These are phyloP conservation scores for Pterocles gutturalis DNA, from an alignment of 2,113 vertebrate genomes.

Conservation along the genomic window DNA sequence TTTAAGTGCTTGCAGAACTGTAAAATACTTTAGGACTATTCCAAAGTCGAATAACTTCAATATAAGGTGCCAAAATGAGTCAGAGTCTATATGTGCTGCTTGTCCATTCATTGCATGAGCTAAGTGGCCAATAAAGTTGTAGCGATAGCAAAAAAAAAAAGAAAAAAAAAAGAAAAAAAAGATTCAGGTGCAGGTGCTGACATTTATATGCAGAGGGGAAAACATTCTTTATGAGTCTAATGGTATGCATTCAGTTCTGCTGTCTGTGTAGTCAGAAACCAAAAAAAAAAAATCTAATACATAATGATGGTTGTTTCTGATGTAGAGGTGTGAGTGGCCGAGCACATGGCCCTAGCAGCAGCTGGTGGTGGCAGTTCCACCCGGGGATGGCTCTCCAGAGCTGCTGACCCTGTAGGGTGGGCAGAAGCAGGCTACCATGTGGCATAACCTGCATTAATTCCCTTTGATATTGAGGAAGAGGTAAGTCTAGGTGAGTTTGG, in stretches of 20 bases:
- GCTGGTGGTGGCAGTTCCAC: neutral
- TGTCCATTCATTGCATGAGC: neutral
- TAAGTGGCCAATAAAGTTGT: neutral
- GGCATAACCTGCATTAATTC: neutral
- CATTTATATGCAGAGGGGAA: neutral
- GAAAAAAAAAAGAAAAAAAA: neutral
- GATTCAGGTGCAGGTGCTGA: neutral
- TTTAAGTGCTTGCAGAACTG: neutral
- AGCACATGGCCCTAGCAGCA: neutral
- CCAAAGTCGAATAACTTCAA: neutral
- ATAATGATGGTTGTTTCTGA: neutral
- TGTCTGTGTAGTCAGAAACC: neutral
- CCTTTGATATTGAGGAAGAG: neutral
- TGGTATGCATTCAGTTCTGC: neutral
- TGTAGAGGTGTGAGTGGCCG: rapidly evolving
- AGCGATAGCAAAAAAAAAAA: neutral
- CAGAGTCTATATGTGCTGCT: neutral
- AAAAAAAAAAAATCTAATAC: neutral
- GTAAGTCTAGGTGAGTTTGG: neutral
- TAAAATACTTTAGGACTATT: neutral
- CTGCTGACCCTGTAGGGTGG: neutral
- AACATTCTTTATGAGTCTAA: neutral
- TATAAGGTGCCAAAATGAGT: neutral
- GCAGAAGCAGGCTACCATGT: neutral
- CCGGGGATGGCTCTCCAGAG: neutral